Conservation (phyloP, 1,140 invertebrate species). For the Leguminivora glycinivorella region DNA sequence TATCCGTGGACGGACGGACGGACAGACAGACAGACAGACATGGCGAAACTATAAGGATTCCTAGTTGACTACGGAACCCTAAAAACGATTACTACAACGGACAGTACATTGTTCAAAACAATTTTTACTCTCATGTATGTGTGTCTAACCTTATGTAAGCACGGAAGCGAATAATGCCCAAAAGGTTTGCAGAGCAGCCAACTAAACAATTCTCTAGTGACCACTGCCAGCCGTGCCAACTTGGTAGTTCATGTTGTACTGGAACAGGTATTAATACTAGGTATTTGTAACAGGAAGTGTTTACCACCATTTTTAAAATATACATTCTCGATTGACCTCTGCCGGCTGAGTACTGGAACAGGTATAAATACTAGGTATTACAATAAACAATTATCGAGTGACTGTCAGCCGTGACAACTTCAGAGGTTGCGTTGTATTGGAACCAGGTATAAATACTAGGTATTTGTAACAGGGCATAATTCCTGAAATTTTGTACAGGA, state of each 20-base stretch:
- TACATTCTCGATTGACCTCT: background rate
- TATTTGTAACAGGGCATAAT: too few species aligned
- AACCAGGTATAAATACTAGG: too few species aligned
- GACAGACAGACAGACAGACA: too few species aligned
- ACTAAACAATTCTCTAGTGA: conserved; percentile 14
- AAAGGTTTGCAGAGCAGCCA: conserved; percentile 5
- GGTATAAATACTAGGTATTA: too few species aligned
- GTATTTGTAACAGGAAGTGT: background rate
- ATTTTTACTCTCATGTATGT: background rate
- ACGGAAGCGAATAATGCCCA: background rate
- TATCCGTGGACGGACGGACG: too few species aligned
- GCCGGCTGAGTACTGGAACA: background rate
- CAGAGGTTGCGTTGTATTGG: too few species aligned
- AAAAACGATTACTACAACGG: background rate
- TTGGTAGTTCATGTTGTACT: background rate
- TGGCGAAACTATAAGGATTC: too few species aligned
- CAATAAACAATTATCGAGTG: too few species aligned
- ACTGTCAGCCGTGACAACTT: too few species aligned
- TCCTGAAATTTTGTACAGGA: too few species aligned
- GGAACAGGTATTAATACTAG: background rate
- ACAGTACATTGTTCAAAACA: background rate
- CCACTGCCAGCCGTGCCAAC: background rate
- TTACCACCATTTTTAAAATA: background rate
- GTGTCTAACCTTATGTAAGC: background rate
- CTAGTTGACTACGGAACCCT: too few species aligned